Base-by-base conservation (phyloP, 2,797 vertebrate species). In the Tenualosa thibaudeaui region DNA sequence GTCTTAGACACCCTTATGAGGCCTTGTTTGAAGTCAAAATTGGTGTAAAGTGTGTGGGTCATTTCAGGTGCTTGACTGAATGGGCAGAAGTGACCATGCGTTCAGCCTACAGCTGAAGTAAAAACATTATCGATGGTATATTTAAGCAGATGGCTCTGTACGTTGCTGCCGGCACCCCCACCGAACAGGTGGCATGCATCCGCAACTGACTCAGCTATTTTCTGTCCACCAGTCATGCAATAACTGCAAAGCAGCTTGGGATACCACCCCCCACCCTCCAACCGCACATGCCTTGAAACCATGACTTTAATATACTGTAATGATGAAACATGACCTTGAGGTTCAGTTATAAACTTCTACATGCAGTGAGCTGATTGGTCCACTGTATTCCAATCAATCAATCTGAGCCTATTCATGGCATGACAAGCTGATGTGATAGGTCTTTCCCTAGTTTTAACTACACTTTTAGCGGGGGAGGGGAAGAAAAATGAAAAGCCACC, bases 281-380 rank as follows among this genome's bases (percentile, higher is more conserved):
- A 10, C 15, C 17, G 37, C 15, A 78, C 58, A n/a, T 62, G 58
- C 58, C 19, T 58, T 58, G 6, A 75, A 75, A 75, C 31, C 71
- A 78, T 46, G 71, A 78, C 37, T 78, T 46, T 78, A 46, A 78
- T 78, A 78, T 78, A 43, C 37, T 46, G 17, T 71, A 71, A 62
- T 71, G 65, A 71, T 78, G 71, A 19, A 78, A 46, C 15, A 9
- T 78, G 40, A 46, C 71, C 71, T 78, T 78, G 71, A 78, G 19
- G 17, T 78, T 78, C 71, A 46, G 31, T 40, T 15, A 40, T 56
- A 56, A 56, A 56, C 5, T 40, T 78, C 58, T 46, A 78, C 17
- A 78, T 8, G 2, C 71, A 19, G 17, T 22, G 22, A 5, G 37
- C 2, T 46, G 71, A 78, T 78, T 78, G 71, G 37, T 43, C 19